These are phyloP conservation scores for Ceraclea dissimilis DNA, from an alignment of 2,888 invertebrate species.

Conservation along the genomic window DNA sequence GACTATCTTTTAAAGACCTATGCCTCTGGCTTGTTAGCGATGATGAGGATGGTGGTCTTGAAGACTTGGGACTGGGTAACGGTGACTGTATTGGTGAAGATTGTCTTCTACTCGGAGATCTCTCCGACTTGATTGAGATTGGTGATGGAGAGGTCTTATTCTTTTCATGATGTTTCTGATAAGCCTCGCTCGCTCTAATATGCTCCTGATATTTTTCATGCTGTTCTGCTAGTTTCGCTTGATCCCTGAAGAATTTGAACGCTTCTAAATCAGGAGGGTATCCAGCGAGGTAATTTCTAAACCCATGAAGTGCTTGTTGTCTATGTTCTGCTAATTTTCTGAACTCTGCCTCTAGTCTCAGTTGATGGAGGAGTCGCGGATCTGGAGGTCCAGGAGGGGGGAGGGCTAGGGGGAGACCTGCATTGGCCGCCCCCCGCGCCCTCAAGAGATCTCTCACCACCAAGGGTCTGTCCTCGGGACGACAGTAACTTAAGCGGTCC, in stretches of 20 bases:
- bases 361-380: constrained; percentile 38
- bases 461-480: constrained; percentile 82
- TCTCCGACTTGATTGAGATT: constrained; percentile 28
- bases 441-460: constrained; percentile 88
- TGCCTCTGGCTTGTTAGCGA: constrained; percentile 12
- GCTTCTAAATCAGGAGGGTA: constrained; percentile 23
- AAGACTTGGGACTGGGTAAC: not conserved
- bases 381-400: constrained; percentile 52
- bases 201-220: constrained; percentile 31
- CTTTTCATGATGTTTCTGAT: constrained; percentile 33
- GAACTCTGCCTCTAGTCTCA: constrained; percentile 51
- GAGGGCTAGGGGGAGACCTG: constrained; percentile 46
- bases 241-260: constrained; percentile 25
- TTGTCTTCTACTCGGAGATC: constrained; percentile 13
- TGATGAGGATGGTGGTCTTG: constrained; percentile 10
- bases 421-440: constrained; percentile 70
- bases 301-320: constrained; percentile 24
- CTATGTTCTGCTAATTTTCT: constrained; percentile 37
- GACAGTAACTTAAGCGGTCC: constrained; percentile 85
- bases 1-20: constrained; percentile 13
- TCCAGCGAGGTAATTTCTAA: constrained; percentile 21
- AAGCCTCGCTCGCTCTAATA: constrained; percentile 26
- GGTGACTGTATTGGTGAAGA: constrained; percentile 14
- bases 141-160: constrained; percentile 31
- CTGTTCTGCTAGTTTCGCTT: constrained; percentile 35